Conservation (phyloP, 2,113 vertebrate genomes). For the Brachypodius melanocephalos region DNA sequence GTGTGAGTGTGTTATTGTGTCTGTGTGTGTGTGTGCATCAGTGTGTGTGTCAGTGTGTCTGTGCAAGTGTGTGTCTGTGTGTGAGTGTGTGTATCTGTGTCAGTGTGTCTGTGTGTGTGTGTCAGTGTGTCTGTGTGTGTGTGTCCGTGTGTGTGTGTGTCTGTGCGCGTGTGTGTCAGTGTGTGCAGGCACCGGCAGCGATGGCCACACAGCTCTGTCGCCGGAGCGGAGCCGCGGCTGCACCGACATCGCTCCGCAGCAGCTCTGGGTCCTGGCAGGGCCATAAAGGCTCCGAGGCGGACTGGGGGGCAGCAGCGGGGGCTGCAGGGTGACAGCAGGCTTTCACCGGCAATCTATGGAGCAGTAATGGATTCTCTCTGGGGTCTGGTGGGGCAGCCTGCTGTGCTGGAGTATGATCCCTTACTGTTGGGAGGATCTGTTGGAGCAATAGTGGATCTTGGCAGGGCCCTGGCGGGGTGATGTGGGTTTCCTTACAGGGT, state of each 20-base stretch:
- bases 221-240: background rate
- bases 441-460: background rate
- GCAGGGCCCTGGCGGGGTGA: background rate
- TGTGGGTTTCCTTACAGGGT: fast-evolving
- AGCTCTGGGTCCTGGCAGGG: background rate
- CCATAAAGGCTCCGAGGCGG: background rate
- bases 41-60: too few species aligned
- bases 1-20: too few species aligned
- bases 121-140: too few species aligned
- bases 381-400: too few species aligned
- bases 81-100: too few species aligned
- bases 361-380: fast-evolving
- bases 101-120: too few species aligned
- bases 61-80: too few species aligned
- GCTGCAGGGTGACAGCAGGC: background rate
- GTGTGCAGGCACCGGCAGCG: background rate
- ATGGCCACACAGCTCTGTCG: background rate
- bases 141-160: too few species aligned
- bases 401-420: too few species aligned
- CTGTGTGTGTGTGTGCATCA: too few species aligned
- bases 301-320: background rate
- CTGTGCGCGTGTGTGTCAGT: too few species aligned
- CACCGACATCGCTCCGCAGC: background rate
- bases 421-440: background rate
- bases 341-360: too few species aligned